Base-by-base conservation (phyloP, 1,140 invertebrate species). In the Drosophila fuyamai region DNA sequence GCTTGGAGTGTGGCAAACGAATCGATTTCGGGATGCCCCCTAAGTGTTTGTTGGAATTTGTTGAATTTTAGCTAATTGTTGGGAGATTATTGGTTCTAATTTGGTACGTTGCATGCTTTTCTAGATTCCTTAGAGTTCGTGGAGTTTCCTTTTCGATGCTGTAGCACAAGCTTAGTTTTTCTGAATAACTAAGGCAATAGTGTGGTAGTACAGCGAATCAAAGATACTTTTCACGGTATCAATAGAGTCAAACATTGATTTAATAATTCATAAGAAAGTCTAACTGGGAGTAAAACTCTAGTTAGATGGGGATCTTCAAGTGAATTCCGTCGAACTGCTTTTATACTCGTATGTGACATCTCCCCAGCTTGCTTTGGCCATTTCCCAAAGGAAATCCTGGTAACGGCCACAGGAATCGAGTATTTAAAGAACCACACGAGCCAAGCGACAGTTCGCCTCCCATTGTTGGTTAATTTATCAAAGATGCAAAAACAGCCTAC, bases 401-500 rank as follows among this genome's bases (percentile, higher is more conserved):
- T 10, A 50, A 14, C 23, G 16, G 12, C 14, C 12, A 14, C 35
- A 29, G 35, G 29, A 54, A 38, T 5, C 23, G 27, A 41, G 14
- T 18, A 5, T 5, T 32, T 10, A 2, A 41, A n/a, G 23, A 23
- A n/a, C 36, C 67, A 57, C 71, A 75, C 36, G 70, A 57, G 40
- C 59, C 46, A 65, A 74, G 57, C 47, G 58, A 36, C 60, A 55
- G 60, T 57, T 27, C 35, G 13, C 29, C 10, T 16, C 16, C 36
- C 6, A 27, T 41, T 51, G 51, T 41, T 36, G 53, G 53, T 48
- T 60, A 76, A 85, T 85, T 86, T 63, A 79, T 86, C 61, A 78
- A 81, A 60, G 23, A 59, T 14, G 50, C 51, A 55, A 63, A 88
- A 86, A 86, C 2, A 81, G 83, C 60, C 76, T 67, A 88, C 76